Percentiles rank a stretch among this genome's conserved stretches.
Evolutionary conservation across 2,888 invertebrate species (phyloP).

Genomic region (Trachelus troglodyta): DNA sequence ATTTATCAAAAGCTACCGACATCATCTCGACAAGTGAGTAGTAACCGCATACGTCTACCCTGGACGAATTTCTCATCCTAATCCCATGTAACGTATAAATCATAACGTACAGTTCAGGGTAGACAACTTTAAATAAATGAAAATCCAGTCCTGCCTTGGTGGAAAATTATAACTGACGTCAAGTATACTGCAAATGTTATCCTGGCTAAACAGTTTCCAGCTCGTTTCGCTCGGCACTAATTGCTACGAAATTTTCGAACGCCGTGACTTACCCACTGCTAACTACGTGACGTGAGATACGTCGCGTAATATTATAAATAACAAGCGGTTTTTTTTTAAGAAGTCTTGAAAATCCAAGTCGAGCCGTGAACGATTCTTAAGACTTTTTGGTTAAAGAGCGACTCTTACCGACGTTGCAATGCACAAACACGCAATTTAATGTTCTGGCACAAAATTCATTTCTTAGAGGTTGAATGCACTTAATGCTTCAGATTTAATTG

Average conservation of each 20-base stretch:
- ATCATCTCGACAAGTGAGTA: not conserved
- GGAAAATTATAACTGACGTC: not conserved
- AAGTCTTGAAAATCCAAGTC: not conserved
- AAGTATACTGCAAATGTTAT: not conserved
- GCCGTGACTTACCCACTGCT: not conserved
- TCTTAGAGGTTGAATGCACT: not conserved
- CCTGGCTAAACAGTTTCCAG: not conserved
- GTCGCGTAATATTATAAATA: not conserved
- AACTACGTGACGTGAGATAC: not conserved
- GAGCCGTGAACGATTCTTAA: not conserved
- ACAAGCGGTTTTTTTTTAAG: not conserved
- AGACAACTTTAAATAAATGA: not conserved
- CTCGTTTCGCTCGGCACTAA: not conserved
- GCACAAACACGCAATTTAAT: not conserved
- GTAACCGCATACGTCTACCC: not conserved
- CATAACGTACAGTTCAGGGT: not conserved
- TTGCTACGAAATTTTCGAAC: not conserved
- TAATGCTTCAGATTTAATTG: not conserved
- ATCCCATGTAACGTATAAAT: not conserved
- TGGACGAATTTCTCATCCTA: not conserved
- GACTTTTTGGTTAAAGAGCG: not conserved
- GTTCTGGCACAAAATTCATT: not conserved
- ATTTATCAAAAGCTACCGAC: not conserved
- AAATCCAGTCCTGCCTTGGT: not conserved
- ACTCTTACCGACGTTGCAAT: not conserved